Conservation (phyloP, 2,113 vertebrate genomes). For the Chlamydotis undulata region DNA sequence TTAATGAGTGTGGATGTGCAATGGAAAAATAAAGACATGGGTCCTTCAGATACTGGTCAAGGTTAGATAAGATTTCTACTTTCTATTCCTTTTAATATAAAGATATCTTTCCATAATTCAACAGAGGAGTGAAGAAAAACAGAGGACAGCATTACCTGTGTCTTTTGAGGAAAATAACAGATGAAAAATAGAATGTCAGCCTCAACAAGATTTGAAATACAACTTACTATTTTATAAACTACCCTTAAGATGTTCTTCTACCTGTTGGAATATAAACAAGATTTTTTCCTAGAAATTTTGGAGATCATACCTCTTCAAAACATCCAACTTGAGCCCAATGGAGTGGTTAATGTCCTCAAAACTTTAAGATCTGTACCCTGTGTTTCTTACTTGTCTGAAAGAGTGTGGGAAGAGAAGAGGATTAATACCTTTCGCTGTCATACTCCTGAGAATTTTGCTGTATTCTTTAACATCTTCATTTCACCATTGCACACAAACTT, state of each 20-base stretch:
- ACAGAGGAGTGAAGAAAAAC: not conserved
- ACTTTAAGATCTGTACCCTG: not conserved
- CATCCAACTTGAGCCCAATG: not conserved
- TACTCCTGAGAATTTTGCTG: not conserved
- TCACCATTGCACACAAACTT: not conserved
- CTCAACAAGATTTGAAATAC: not conserved
- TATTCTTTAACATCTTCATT: not conserved
- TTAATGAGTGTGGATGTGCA: not conserved
- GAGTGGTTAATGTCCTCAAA: not conserved
- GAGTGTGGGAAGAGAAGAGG: not conserved
- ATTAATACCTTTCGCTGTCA: not conserved
- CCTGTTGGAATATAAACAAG: not conserved
- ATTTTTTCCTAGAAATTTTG: not conserved
- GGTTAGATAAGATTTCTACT: not conserved
- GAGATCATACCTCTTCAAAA: not conserved
- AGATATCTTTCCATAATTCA: not conserved
- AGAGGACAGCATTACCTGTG: not conserved
- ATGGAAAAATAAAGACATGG: not conserved
- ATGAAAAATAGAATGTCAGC: not conserved
- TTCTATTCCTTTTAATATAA: not conserved
- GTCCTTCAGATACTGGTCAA: not conserved
- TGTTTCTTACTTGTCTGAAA: not conserved
- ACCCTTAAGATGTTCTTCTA: not conserved
- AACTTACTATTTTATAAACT: not conserved
- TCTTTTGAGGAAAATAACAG: not conserved